phyloP scores from a whole-genome alignment of 2,888 invertebrate genomes.

The Taenaris catops region DNA sequence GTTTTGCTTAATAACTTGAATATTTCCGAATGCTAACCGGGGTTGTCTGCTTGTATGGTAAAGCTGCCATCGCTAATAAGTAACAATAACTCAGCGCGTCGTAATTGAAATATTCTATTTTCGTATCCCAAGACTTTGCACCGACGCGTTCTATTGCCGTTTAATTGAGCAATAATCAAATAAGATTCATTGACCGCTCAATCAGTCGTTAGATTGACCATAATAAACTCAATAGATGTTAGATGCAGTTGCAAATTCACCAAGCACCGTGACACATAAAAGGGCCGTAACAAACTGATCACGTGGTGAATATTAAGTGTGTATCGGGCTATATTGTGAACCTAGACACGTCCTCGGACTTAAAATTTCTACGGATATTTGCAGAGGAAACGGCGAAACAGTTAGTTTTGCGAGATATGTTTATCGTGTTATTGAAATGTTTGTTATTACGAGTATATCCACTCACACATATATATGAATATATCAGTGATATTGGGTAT shows the following conservation, averaged over 20 bases:
- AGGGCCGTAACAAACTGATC: constrained; percentile 27
- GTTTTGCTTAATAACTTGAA: too few relatives aligned
- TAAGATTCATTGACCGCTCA: constrained; percentile 8
- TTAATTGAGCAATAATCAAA: constrained; percentile 4
- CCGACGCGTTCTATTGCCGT: not conserved
- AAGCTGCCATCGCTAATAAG: too few relatives aligned
- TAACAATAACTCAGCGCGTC: too few relatives aligned
- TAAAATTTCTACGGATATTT: constrained; percentile 51
- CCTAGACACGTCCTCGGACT: constrained; percentile 57
- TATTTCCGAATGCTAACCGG: too few relatives aligned
- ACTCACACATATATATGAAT: not conserved
- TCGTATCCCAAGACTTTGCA: not conserved
- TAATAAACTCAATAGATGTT: constrained; percentile 13
- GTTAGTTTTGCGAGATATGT: constrained; percentile 45
- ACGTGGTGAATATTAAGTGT: constrained; percentile 25
- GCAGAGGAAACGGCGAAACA: constrained; percentile 60
- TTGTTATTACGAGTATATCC: not conserved
- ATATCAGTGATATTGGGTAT: too few relatives aligned
- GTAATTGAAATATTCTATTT: not conserved
- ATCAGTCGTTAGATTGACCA: constrained; percentile 14
- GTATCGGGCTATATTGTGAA: constrained; percentile 30
- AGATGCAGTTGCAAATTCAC: constrained; percentile 16
- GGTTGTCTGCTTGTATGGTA: too few relatives aligned
- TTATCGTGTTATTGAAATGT: not conserved
- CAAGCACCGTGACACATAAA: constrained; percentile 23